Percentiles rank a stretch among this genome's conserved stretches.
phyloP scores from a whole-genome alignment of 1,140 invertebrate genomes.

The Diploscapter pachys region DNA sequence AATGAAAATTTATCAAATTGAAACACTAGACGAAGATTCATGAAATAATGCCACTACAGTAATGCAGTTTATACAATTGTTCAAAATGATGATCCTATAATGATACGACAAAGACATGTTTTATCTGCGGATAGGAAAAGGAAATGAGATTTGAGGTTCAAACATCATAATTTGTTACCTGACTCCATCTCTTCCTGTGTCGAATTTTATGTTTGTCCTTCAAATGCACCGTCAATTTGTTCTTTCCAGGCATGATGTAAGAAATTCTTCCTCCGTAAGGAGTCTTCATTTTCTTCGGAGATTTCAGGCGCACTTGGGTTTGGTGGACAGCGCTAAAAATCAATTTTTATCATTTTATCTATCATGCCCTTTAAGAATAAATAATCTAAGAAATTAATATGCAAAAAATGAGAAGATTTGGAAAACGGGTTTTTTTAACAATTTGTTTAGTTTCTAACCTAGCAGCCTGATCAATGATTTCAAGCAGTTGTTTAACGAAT shows the following conservation, averaged over 20 bases:
- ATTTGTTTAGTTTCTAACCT: conserved; percentile 52
- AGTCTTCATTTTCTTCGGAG: conserved; percentile 85
- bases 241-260: conserved; percentile 93
- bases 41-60: too few relatives aligned
- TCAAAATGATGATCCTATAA: too few relatives aligned
- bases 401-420: too few relatives aligned
- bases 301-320: conserved; percentile 78
- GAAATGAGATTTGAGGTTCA: too few relatives aligned
- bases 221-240: conserved; percentile 91
- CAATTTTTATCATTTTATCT: not conserved
- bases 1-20: too few relatives aligned
- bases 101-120: too few relatives aligned
- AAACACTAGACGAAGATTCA: too few relatives aligned
- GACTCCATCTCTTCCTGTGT: conserved; percentile 71
- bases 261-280: conserved; percentile 90
- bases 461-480: conserved; percentile 88
- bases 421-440: too few relatives aligned
- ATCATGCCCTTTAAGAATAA: too few relatives aligned
- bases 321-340: conserved; percentile 74
- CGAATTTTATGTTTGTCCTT: conserved; percentile 95
- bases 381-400: too few relatives aligned
- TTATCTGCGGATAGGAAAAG: too few relatives aligned
- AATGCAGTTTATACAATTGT: too few relatives aligned
- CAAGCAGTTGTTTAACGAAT: conserved; percentile 89
- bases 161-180: conserved; percentile 30